Evolutionary conservation across 1,140 invertebrate genomes (phyloP), one percentile per base, ranked within the genome.

Genomic region (Druon quercuslanigerum): DNA sequence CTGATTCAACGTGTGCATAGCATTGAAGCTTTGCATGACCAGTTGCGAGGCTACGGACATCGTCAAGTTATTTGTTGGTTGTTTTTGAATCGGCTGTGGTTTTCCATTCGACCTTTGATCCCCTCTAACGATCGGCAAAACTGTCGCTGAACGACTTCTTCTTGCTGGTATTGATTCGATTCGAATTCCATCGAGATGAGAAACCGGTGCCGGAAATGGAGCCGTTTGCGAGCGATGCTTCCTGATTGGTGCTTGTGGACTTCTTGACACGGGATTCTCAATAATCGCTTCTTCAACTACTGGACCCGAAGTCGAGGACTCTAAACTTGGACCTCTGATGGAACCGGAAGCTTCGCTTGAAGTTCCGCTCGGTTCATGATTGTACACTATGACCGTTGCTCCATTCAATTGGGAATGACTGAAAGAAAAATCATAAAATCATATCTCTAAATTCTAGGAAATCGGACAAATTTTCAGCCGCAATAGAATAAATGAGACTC

Each of bases 21-120:
- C 76, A 74, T 82, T 88, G 71, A 89, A 90, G 73, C 87, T 90
- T 66, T 88, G 88, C 79, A 90, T 85, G 3, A 86, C 87, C 19
- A 90, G 80, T 71, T 90, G 87, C 17, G 87, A 88, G 11, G 86
- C 82, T 3, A 83, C 81, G 0, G 85, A 79, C 75, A 86, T 79
- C 17, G 83, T 78, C 54, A 85, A 73, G 51, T 86, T 88, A 40
- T 72, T 78, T 74, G 60, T 9, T 33, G 54, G 73, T 77, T 78
- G 50, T 75, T 75, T 20, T 33, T 25, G n/a, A 3, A 19, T 16
- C 2, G 56, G 40, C 46, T 52, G 54, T n/a, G n/a, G 8, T 25
- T 66, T 66, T 16, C 20, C 60, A 25, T 66, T 66, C n/a, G 25
- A 46, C 33, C 40, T 60, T 50, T 56, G 54, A 25, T 66, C 46